Conservation (phyloP, 2,797 vertebrate genomes). For the Rachycentron canadum region DNA sequence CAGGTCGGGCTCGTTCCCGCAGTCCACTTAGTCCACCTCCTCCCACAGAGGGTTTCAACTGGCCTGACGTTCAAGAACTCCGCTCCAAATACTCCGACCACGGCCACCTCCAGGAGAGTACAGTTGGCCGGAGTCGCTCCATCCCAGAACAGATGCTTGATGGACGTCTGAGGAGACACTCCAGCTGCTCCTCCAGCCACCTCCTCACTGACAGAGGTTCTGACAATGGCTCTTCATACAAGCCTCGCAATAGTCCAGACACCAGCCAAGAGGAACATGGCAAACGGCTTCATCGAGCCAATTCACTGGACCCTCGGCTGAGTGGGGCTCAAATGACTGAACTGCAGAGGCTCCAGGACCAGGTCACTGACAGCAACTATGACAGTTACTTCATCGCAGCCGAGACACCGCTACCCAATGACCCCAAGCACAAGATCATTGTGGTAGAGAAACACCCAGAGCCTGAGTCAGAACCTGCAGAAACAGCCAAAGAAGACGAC, state of each 20-base stretch:
- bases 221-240: background rate
- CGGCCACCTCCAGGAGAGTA: background rate
- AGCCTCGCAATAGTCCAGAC: background rate
- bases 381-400: conserved; percentile 77
- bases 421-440: conserved; percentile 77
- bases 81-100: conserved; percentile 84
- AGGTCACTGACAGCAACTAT: background rate
- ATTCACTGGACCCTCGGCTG: conserved; percentile 63
- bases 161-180: conserved; percentile 48
- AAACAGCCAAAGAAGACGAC: conserved; percentile 5
- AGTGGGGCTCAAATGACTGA: conserved; percentile 28
- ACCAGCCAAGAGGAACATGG: conserved; percentile 8
- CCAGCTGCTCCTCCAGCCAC: conserved; percentile 59
- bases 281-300: conserved; percentile 62
- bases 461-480: background rate
- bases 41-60: conserved; percentile 84
- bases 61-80: conserved; percentile 92
- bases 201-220: background rate
- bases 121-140: conserved; percentile 78
- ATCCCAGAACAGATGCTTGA: conserved; percentile 80
- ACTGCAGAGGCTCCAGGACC: conserved; percentile 58
- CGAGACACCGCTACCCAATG: conserved; percentile 73
- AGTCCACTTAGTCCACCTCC: conserved; percentile 78
- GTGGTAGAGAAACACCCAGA: conserved; percentile 85
- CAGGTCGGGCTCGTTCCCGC: conserved; percentile 7